Evolutionary conservation across 2,113 vertebrate species (phyloP), one percentile per base, ranked within the genome.

Genomic region (Anhinga anhinga): DNA sequence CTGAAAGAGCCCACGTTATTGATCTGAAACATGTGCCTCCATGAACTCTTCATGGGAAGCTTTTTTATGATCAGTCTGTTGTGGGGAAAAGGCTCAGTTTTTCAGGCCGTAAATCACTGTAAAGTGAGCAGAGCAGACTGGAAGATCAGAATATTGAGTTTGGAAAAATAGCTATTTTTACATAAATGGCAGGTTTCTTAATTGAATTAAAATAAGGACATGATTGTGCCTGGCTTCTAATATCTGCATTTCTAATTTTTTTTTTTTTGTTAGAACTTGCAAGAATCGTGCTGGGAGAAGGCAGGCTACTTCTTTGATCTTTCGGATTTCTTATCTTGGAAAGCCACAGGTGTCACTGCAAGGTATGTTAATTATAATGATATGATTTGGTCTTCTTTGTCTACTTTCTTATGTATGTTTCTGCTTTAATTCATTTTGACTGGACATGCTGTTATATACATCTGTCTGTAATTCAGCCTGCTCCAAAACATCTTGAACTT

Each of bases 241-340:
- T 86, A 34, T 53, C 72, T 96, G 19, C 71, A 19, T 97, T 94
- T 98, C 94, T 96, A 72, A 95, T 73, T 2, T 4, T 47, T 82
- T 95, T 97, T 97, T 97, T 97, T 44, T 44, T 44, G 23, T 84
- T 96, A 98, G 98, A 98, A 98, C 96, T 97, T 99, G 91, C 90
- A 59, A 92, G 85, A 97, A 85, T 97, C 92, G 0, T 98, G 98
- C 97, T 98, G 98, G 98, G 92, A 98, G 88, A 98, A 98, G 90
- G 98, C 98, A 12, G 98, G 98, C 49, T 98, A 99, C 96, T 99
- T 99, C 96, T 99, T 99, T 94, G 99, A 99, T 98, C 99, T 99
- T 62, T 99, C 99, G 1, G 99, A 99, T 98, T 99, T 99, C 97
- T 98, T 99, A 97, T 98, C 98, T 25, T 99, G 99, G 99, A 99